Conservation (phyloP, 2,888 invertebrate genomes). For the Acheta domesticus region DNA sequence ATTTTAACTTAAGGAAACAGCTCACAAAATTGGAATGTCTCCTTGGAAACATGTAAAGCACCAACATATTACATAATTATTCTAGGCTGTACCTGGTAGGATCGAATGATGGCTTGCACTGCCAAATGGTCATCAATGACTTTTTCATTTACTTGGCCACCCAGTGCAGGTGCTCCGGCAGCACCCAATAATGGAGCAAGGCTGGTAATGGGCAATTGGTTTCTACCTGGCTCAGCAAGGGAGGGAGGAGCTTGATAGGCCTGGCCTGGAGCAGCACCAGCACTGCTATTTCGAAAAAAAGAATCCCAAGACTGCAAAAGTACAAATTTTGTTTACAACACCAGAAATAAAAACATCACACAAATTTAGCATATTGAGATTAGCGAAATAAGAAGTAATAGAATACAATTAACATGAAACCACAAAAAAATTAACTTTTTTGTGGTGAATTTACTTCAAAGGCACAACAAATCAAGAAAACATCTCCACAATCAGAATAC, state of each 20-base stretch:
- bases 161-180: constrained; percentile 45
- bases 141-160: constrained; percentile 69
- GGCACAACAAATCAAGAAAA: too few species aligned
- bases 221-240: constrained; percentile 62
- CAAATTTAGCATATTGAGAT: too few species aligned
- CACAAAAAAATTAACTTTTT: too few species aligned
- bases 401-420: too few species aligned
- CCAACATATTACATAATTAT: background rate
- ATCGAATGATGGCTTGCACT: constrained; percentile 97
- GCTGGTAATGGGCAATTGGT: constrained; percentile 67
- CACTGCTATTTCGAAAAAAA: constrained; percentile 84
- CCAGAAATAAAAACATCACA: too few species aligned
- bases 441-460: too few species aligned
- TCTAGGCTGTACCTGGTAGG: constrained; percentile 86
- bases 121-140: constrained; percentile 97
- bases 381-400: too few species aligned
- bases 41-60: background rate
- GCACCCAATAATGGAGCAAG: constrained; percentile 53
- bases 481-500: too few species aligned
- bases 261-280: constrained; percentile 71
- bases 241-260: constrained; percentile 78
- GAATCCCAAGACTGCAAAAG: constrained; percentile 81
- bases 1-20: background rate
- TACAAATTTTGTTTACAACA: background rate
- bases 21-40: constrained; percentile 23